Evolutionary conservation across 2,113 vertebrate genomes (phyloP), one percentile per base, ranked within the genome.

Genomic region (Ginglymostoma cirratum): DNA sequence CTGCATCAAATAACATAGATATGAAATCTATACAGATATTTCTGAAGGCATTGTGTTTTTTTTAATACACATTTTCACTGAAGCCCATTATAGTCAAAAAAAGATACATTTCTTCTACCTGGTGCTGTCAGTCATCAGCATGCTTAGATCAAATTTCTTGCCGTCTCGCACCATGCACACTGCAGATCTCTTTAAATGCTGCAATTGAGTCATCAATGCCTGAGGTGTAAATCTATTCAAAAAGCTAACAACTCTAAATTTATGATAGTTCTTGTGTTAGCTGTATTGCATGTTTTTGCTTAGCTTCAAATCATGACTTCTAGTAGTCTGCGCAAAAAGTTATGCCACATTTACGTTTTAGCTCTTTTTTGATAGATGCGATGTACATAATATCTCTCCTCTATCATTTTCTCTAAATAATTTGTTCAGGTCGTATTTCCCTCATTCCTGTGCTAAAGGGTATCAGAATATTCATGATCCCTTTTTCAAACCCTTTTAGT

Each of bases 211-310:
- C 55, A 92, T 65, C 34, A 92, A 17, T 92, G 87, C 87, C 52
- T n/a, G 52, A 65, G 87, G 87, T 92, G 87, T 65, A 61, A 92
- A 92, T 65, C 87, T 65, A 92, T 92, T 92, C 87, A 21, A 45
- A 67, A 94, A 70, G 93, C 67, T 94, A 94, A 94, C 66, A 94
- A 42, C 38, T 70, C 93, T 94, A 70, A 94, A 48, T 70, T 67
- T 19, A 48, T 42, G 93, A 45, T 70, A 94, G 27, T 94, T 94
- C 66, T 70, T 94, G 14, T 6, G 17, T 92, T 52, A 92, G 24
- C 55, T n/a, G n/a, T 94, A 70, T 94, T 0, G 23, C 42, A 45
- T 24, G 17, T 42, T 69, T 94, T 70, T 94, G 23, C 21, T 94
- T 27, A 70, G 38, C 24, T 69, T 27, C n/a, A 48, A 70, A 94